Percentiles rank a stretch among this genome's conserved stretches.
Conservation (phyloP, 2,113 vertebrate genomes). For the Psophia crepitans region DNA sequence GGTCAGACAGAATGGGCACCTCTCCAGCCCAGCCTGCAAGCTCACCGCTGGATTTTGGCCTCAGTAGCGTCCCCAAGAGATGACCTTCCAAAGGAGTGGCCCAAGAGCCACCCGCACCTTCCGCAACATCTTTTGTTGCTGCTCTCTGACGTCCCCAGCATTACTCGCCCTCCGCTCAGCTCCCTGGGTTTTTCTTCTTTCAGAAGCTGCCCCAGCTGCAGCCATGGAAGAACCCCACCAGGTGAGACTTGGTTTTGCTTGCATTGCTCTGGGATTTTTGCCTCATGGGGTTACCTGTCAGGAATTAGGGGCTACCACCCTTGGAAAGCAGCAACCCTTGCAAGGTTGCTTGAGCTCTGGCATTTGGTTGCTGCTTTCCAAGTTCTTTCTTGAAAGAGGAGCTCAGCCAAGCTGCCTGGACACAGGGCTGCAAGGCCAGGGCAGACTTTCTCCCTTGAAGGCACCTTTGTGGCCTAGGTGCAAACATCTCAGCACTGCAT, state of each 20-base stretch:
- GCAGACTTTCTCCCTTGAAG: background rate
- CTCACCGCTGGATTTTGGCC: background rate
- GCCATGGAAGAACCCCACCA: background rate
- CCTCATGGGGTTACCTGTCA: accelerated
- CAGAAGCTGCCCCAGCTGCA: background rate
- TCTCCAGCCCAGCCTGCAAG: background rate
- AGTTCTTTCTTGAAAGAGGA: background rate
- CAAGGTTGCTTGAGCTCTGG: background rate
- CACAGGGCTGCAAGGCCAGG: background rate
- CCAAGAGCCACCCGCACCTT: background rate
- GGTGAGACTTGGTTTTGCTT: background rate
- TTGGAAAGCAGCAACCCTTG: no score
- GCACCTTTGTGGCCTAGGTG: background rate
- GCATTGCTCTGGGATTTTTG: background rate
- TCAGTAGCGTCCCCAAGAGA: background rate
- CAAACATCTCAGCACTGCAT: background rate
- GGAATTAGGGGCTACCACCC: background rate
- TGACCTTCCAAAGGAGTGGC: background rate
- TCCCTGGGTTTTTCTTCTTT: background rate
- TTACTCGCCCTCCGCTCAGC: background rate
- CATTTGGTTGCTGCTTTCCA: background rate
- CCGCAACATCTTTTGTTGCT: background rate
- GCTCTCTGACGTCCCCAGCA: background rate
- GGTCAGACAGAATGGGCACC: background rate
- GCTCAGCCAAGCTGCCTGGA: background rate